Evolutionary conservation across 2,888 invertebrate species (phyloP), one percentile per base, ranked within the genome.

Genomic region (Tinea pellionella): DNA sequence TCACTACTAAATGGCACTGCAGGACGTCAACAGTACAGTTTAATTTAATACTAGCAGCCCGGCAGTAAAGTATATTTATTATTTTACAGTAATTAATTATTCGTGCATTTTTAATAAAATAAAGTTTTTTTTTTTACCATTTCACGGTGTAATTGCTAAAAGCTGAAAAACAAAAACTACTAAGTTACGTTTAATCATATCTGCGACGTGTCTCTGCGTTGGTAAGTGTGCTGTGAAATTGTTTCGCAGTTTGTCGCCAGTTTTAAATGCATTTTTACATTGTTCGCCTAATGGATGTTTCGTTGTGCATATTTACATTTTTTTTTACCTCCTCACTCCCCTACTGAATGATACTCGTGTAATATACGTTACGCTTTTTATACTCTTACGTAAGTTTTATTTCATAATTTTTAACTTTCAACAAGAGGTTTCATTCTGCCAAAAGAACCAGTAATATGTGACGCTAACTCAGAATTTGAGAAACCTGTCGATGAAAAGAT

Each of bases 221-320:
- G 55, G 1, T 55, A 29, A 61, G 19, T 59, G 15, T 58, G 42
- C 59, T 19, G 47, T 59, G 55, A 53, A 76, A 81, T 79, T 73
- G 78, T 79, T 78, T 66, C 72, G 67, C 71, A 71, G 78, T 75
- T 47, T 74, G 74, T 74, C 70, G 66, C 68, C 67, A n/a, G 72
- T 67, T 47, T 75, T 75, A 70, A 66, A 68, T 71, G 68, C 69
- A 69, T 72, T 76, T 75, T 73, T 74, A 68, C 70, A 62, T 67
- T 65, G 68, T 58, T 56, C 47, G 51, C 55, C 55, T 61, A 62
- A 62, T 61, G 61, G 62, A 58, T 55, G 24, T 55, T 55, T 55
- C 55, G 55, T 55, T 55, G 55, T 24, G 55, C 55, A 55, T 29
- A 55, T 55, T 55, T 55, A 55, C 19, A 55, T 55, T 55, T 55